Conservation (phyloP, 1,140 invertebrate species). For the Drosophila sp. region DNA sequence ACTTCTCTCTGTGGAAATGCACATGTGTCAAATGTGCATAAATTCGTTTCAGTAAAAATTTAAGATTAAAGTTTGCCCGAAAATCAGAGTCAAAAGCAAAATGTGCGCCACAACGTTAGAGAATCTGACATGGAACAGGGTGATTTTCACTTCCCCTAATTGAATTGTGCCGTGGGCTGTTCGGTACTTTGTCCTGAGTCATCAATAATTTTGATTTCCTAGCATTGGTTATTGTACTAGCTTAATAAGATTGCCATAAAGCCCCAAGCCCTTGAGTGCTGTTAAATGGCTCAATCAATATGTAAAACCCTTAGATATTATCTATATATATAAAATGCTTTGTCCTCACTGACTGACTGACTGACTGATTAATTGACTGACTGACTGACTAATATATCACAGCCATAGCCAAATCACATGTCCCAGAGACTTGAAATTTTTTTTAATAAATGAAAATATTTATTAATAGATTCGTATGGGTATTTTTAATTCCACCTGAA, state of each 20-base stretch:
- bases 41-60: too few species aligned
- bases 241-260: conserved; percentile 16
- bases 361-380: too few species aligned
- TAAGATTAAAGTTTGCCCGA: too few species aligned
- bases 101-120: not conserved
- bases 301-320: not conserved
- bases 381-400: too few species aligned
- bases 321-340: too few species aligned
- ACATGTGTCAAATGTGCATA: too few species aligned
- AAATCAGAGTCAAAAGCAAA: not conserved
- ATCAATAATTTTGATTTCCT: conserved; percentile 61
- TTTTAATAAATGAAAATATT: too few species aligned
- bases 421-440: too few species aligned
- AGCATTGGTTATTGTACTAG: not conserved
- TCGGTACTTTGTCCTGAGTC: conserved; percentile 60
- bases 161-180: conserved; percentile 66
- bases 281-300: conserved; percentile 8
- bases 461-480: too few species aligned
- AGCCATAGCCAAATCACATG: conserved; percentile 2
- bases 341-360: too few species aligned
- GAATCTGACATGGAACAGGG: conserved; percentile 9
- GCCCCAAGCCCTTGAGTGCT: not conserved
- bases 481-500: too few species aligned
- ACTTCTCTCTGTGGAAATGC: too few species aligned
- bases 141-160: conserved; percentile 57